These are phyloP conservation scores for Aurelia sp. DNA, from an alignment of 30 jellyfish, hydroid and myxozoan species.

Conservation along the genomic window DNA sequence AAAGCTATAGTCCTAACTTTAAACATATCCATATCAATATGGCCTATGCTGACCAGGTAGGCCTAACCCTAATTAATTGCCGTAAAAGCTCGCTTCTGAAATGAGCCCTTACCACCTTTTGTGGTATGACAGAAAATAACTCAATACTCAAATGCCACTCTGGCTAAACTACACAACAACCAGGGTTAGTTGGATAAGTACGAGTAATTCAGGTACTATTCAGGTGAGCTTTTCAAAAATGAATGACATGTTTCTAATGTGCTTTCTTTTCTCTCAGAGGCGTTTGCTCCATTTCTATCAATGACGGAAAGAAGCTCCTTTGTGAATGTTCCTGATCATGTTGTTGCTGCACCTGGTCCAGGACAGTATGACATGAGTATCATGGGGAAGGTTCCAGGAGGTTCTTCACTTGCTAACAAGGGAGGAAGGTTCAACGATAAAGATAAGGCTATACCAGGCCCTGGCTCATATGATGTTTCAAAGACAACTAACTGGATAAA, in stretches of 20 bases:
- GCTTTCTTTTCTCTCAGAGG: conserved; percentile 55
- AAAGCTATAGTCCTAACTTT: too few species aligned
- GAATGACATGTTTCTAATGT: background rate
- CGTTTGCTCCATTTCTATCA: conserved; percentile 91
- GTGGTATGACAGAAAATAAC: too few species aligned
- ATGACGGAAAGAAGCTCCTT: conserved; percentile 86
- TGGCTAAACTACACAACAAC: too few species aligned
- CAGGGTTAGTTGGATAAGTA: too few species aligned
- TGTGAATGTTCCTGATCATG: conserved; percentile 73
- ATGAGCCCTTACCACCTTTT: too few species aligned
- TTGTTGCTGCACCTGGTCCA: conserved; percentile 91
- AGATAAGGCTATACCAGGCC: conserved; percentile 77
- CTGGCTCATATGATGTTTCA: conserved; percentile 82
- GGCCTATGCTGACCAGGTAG: too few species aligned
- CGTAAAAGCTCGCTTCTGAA: too few species aligned
- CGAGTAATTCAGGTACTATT: too few species aligned
- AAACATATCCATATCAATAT: too few species aligned
- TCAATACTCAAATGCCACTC: too few species aligned
- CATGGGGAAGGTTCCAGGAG: conserved; percentile 68
- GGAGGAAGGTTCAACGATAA: conserved; percentile 57
- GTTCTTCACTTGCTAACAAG: conserved; percentile 81
- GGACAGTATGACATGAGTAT: conserved; percentile 78
- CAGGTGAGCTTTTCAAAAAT: too few species aligned
- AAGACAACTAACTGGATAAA: conserved; percentile 49
- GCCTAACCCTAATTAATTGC: too few species aligned